Evolutionary conservation across 2,797 vertebrate genomes (phyloP).

Genomic region (Spea hammondii): DNA sequence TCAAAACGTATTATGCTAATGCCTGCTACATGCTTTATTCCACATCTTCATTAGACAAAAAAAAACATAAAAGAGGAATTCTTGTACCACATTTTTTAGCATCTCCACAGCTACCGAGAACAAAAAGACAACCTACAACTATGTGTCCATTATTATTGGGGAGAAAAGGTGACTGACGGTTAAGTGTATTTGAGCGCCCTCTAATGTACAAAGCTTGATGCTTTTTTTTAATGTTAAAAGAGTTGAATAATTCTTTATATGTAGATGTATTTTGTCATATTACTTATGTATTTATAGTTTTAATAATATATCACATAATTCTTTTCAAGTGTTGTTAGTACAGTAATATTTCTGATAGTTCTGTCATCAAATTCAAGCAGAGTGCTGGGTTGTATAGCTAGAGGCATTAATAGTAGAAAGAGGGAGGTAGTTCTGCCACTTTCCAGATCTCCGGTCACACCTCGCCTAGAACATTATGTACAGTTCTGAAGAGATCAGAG

Average conservation of each 20-base stretch:
- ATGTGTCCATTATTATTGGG: neutral
- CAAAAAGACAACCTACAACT: constrained; percentile 28
- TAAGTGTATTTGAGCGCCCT: constrained; percentile 6
- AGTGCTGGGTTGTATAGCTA: no score
- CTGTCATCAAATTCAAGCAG: no score
- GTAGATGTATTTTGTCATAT: neutral
- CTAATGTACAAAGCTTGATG: constrained; percentile 5
- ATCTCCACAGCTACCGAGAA: constrained; percentile 41
- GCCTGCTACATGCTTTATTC: constrained; percentile 8
- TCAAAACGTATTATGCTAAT: constrained; percentile 11
- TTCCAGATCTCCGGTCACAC: no score
- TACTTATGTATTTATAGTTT: neutral
- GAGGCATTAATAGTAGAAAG: no score
- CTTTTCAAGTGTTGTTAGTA: no score
- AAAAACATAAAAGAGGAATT: constrained; percentile 40
- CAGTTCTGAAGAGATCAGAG: no score
- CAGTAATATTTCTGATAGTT: no score
- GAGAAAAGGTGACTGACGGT: constrained; percentile 9
- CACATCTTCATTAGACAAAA: constrained; percentile 20
- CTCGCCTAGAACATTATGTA: no score
- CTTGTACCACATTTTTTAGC: constrained; percentile 30
- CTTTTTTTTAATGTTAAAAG: no score
- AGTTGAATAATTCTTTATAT: no score
- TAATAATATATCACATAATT: no score
- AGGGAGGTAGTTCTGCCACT: no score